Evolutionary conservation across 2,113 vertebrate genomes (phyloP), one percentile per base, ranked within the genome.

Genomic region (Lucifuga dentata): DNA sequence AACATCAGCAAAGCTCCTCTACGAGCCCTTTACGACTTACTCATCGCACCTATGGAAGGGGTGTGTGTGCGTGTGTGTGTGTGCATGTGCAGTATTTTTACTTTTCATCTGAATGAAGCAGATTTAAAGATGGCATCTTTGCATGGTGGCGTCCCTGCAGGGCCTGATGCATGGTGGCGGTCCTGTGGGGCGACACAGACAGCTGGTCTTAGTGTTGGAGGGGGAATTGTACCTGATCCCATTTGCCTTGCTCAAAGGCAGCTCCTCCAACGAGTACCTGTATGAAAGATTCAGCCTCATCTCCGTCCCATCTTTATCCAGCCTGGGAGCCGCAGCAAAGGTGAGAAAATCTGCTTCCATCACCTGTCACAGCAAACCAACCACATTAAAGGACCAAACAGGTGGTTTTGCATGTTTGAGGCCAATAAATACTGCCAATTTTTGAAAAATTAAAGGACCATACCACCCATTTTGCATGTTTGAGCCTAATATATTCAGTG

Each of bases 31-130:
- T 98, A 99, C 0, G 96, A 99, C 88, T 88, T 99, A 50, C 76
- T 99, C 74, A 94, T 98, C 11, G 96, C 95, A 1, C 96, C 97
- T 11, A 96, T 99, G 97, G 97, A 99, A 91, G 95, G 94, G 94
- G 97, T 99, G 86, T 92, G 95, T 40, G 1, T 23, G 2, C 8
- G 15, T 21, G 48, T 66, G 43, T 45, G 1, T 7, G n/a, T 41
- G 26, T 44, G 36, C 15, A 3, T 58, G 10, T 13, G 26, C 26
- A 29, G 3, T 29, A n/a, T 29, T 29, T 29, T 7, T 29, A 29
- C 26, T 29, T 29, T 29, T 29, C 26, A 29, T 29, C 26, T 5
- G 7, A 29, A 29, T 7, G 7, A 29, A 29, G 7, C 26, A n/a
- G n/a, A n/a, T n/a, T n/a, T n/a, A n/a, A n/a, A n/a, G n/a, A n/a